Evolutionary conservation across 2,113 vertebrate species (phyloP).

Genomic region (Tapirus terrestris): DNA sequence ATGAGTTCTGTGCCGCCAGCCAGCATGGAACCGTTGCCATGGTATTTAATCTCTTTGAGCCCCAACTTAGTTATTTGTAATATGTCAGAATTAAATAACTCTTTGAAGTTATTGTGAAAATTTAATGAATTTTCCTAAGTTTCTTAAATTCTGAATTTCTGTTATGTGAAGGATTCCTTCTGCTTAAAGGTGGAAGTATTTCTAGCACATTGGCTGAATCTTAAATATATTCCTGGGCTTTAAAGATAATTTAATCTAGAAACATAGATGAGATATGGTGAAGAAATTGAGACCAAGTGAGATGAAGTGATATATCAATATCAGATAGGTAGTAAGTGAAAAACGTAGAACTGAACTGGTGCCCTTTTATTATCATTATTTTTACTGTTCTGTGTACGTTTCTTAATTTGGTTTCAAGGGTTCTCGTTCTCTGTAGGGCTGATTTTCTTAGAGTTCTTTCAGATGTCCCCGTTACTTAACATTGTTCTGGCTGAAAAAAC

Average conservation of each 20-base stretch:
- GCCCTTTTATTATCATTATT: not conserved
- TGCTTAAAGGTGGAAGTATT: not conserved
- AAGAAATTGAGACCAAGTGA: not conserved
- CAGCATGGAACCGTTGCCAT: not conserved
- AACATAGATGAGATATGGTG: not conserved
- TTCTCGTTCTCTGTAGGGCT: not conserved
- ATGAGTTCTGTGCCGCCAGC: not conserved
- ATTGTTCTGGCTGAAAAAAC: not conserved
- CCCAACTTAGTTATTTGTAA: not conserved
- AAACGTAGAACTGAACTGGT: not conserved
- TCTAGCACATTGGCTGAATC: not conserved
- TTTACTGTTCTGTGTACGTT: not conserved
- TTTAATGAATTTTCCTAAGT: not conserved
- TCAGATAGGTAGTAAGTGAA: not conserved
- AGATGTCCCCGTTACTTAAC: not conserved
- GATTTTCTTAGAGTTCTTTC: slow-evolving; percentile 14
- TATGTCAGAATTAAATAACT: not conserved
- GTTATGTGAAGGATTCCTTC: not conserved
- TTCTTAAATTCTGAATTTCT: slow-evolving; percentile 23
- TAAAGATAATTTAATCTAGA: slow-evolving; percentile 22
- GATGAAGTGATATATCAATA: not conserved
- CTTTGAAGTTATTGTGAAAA: not conserved
- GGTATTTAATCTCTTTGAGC: not conserved
- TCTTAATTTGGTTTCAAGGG: slow-evolving; percentile 16
- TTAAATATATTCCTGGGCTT: not conserved